Evolutionary conservation across 1,140 invertebrate species (phyloP).

Genomic region (Sycophila sp.): DNA sequence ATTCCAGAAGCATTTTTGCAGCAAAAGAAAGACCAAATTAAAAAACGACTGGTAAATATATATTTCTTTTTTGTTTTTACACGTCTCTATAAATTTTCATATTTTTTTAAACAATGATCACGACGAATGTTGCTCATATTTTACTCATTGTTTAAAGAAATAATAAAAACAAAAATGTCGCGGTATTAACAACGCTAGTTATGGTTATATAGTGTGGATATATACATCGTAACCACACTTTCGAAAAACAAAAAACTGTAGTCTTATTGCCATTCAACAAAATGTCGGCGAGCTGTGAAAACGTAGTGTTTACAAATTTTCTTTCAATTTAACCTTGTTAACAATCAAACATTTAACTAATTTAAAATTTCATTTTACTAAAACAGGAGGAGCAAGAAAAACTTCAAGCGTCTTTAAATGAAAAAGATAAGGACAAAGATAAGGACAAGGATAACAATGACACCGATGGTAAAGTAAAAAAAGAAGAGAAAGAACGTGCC

Average conservation of each 20-base stretch:
- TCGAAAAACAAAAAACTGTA: constrained; percentile 22
- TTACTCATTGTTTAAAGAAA: too few relatives aligned
- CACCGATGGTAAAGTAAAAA: constrained; percentile 63
- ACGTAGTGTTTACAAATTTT: neutral
- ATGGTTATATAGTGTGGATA: too few relatives aligned
- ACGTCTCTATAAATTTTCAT: neutral
- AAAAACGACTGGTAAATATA: constrained; percentile 77
- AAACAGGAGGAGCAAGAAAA: constrained; percentile 78
- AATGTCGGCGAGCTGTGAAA: constrained; percentile 23
- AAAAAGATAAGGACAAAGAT: constrained; percentile 67
- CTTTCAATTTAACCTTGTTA: neutral
- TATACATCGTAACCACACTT: too few relatives aligned
- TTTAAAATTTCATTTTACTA: neutral
- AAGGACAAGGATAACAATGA: constrained; percentile 64
- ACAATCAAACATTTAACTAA: neutral
- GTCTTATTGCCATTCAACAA: constrained; percentile 39
- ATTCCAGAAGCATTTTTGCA: constrained; percentile 94
- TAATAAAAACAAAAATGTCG: too few relatives aligned
- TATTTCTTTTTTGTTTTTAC: constrained; percentile 32
- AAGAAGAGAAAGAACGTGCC: constrained; percentile 61
- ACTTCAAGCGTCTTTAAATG: constrained; percentile 71
- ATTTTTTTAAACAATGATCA: neutral
- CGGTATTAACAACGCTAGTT: too few relatives aligned
- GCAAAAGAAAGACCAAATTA: constrained; percentile 96
- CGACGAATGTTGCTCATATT: too few relatives aligned